Evolutionary conservation across 2,797 vertebrate species (phyloP).

Genomic region (Gallirallus australis): DNA sequence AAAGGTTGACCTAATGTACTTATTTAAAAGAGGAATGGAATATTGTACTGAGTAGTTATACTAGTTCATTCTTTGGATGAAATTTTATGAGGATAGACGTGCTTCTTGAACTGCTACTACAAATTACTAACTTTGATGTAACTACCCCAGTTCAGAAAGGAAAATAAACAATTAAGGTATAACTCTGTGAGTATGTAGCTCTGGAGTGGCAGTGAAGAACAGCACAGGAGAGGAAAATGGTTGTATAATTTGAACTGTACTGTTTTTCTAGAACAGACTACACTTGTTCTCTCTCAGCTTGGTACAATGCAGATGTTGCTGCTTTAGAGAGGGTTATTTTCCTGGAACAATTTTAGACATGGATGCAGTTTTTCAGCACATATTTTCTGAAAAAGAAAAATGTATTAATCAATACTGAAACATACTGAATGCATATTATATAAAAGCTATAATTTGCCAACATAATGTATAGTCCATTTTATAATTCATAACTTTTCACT

Average conservation of each 20-base stretch:
- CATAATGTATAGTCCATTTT: not conserved
- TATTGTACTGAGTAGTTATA: not conserved
- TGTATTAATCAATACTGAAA: not conserved
- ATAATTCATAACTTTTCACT: not conserved
- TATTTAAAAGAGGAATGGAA: not conserved
- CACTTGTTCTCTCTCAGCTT: not conserved
- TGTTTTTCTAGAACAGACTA: not conserved
- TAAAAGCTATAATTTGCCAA: not conserved
- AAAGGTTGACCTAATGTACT: not conserved
- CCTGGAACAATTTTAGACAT: not conserved
- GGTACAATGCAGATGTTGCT: not conserved
- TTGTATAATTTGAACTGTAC: not conserved
- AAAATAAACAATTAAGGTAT: not conserved
- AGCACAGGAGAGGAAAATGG: not conserved
- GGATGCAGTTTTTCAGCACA: not conserved
- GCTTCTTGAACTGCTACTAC: not conserved
- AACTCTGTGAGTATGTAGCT: not conserved
- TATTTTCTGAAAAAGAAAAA: not conserved
- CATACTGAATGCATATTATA: accelerated
- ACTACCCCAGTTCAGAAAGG: not conserved
- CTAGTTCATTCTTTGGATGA: not conserved
- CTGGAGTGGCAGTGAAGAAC: not conserved
- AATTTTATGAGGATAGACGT: not conserved
- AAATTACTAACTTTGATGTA: not conserved
- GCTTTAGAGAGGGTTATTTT: not conserved